Percentiles rank a stretch among this genome's conserved stretches.
These are phyloP conservation scores for Byasa hedistus DNA, from an alignment of 2,888 invertebrate species.

Conservation along the genomic window DNA sequence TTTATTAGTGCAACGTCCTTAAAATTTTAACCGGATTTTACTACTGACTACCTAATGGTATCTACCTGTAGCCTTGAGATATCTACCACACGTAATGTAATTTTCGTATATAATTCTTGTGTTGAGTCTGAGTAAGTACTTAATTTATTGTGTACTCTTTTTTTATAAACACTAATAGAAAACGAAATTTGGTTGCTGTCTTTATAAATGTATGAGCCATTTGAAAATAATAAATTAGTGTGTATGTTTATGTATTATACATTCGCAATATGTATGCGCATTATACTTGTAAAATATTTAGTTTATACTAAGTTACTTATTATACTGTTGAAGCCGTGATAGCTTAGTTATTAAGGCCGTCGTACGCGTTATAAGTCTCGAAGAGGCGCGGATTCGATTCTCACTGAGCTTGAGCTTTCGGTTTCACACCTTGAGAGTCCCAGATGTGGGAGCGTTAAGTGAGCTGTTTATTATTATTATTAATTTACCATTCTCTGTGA, in stretches of 20 bases:
- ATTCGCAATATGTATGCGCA: not conserved
- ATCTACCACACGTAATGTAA: not conserved
- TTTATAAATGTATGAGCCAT: not conserved
- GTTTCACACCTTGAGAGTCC: too few relatives aligned
- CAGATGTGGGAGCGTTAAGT: too few relatives aligned
- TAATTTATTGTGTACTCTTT: conserved; percentile 4
- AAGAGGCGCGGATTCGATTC: too few relatives aligned
- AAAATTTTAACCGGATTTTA: too few relatives aligned
- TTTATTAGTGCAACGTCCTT: too few relatives aligned
- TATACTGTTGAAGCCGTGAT: too few relatives aligned
- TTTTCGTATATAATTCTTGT: not conserved
- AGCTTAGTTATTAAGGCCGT: too few relatives aligned
- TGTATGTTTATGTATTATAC: not conserved
- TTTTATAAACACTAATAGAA: not conserved
- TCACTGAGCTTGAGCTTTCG: too few relatives aligned
- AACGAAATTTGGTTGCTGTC: not conserved
- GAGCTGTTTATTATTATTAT: too few relatives aligned
- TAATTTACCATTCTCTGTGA: conserved; percentile 17
- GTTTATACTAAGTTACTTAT: conserved; percentile 14
- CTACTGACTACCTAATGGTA: too few relatives aligned
- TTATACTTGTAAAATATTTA: conserved; percentile 6
- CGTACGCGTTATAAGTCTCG: too few relatives aligned
- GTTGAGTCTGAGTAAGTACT: conserved; percentile 22
- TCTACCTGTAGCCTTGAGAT: too few relatives aligned
- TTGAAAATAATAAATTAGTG: not conserved